Evolutionary conservation across 2,113 vertebrate species (phyloP), one percentile per base, ranked within the genome.

Genomic region (Suncus etruscus): DNA sequence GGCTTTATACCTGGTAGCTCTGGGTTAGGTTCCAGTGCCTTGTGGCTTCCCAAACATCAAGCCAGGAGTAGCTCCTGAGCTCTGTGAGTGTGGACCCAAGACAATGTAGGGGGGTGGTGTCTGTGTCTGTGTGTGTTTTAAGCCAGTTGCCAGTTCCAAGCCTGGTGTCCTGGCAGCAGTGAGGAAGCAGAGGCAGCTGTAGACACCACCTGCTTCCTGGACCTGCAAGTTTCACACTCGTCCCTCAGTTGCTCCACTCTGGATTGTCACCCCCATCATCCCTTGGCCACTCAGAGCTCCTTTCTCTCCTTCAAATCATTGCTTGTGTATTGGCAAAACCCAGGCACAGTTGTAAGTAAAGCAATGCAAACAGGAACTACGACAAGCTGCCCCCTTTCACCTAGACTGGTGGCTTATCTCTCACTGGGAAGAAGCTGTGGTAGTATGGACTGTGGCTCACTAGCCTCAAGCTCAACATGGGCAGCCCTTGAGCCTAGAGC

Each of bases 301-400:
- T 54, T 69, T 27, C 54, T 58, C 5, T 50, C 74, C 80, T 87
- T 73, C 74, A 69, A 4, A 73, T 87, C n/a, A 11, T 24, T 39
- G 1, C 29, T n/a, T 27, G 9, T 58, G 9, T 11, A 3, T 6
- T n/a, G 78, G 47, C 45, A 31, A 2, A 45, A 45, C 20, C n/a
- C 63, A 83, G 85, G 70, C 81, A 88, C 39, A 10, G 11, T 76
- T 22, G 69, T 24, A 68, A 16, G 25, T 32, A 73, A n/a, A 94
- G 39, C 83, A 70, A 61, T 4, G 31, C 39, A 18, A 31, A 25
- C 24, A 48, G 50, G 50, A 66, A 39, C 47, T 15, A 14, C 29
- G 51, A 1, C 3, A 18, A 81, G 76, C 4, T 79, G 0, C 32
- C 32, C 18, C 27, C 83, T 83, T 32, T 63, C 61, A 61, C 63